These are phyloP conservation scores for Silurus aristotelis DNA, from an alignment of 2,797 vertebrate genomes.

Conservation along the genomic window DNA sequence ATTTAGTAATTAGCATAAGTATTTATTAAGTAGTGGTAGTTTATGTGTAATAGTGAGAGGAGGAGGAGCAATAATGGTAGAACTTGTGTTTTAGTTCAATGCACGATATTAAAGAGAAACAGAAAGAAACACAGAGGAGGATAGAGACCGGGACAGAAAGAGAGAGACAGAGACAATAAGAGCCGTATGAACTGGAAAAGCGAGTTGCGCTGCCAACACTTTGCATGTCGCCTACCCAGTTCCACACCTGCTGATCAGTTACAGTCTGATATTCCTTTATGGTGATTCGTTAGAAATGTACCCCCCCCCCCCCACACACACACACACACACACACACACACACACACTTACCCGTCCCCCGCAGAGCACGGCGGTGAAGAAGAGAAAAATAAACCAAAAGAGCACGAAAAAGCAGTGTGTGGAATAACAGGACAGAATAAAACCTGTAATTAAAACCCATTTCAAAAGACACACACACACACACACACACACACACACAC, in stretches of 20 bases:
- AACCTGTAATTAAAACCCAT: slow-evolving; percentile 60
- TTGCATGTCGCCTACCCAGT: slow-evolving; percentile 41
- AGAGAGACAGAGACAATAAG: slow-evolving; percentile 14
- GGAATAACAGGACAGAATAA: slow-evolving; percentile 46
- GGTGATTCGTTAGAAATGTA: slow-evolving; percentile 56
- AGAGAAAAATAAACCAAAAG: background rate
- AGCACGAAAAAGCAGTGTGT: background rate
- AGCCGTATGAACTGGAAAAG: slow-evolving; percentile 56
- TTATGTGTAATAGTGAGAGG: too few species aligned
- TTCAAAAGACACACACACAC: slow-evolving; percentile 34
- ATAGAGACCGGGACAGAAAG: background rate
- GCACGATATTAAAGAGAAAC: too few species aligned
- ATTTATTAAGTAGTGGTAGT: background rate
- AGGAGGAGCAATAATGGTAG: background rate
- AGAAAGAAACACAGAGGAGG: background rate
- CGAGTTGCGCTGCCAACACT: slow-evolving; percentile 60
- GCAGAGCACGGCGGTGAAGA: slow-evolving; percentile 6
- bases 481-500: slow-evolving; percentile 19
- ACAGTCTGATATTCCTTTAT: slow-evolving; percentile 61
- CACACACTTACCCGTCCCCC: background rate
- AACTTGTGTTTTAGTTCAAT: background rate
- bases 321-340: slow-evolving; percentile 21
- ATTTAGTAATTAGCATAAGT: background rate
- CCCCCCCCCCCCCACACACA: slow-evolving; percentile 8
- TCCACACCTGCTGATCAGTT: slow-evolving; percentile 65